These are phyloP conservation scores for Artemia sp. DNA, from an alignment of 2,888 invertebrate species.

Conservation along the genomic window DNA sequence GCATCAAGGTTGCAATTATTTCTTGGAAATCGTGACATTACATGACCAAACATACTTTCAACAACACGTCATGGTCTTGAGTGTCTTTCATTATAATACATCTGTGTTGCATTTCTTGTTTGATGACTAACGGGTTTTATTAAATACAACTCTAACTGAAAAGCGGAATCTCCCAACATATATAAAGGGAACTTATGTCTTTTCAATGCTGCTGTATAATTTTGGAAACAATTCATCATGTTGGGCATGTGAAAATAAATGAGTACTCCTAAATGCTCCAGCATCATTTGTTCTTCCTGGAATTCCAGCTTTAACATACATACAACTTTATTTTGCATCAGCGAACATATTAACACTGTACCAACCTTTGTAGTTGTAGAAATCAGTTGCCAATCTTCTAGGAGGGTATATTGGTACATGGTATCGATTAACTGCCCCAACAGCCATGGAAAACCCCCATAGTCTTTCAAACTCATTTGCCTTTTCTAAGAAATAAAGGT, in stretches of 20 bases:
- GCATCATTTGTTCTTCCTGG: background rate
- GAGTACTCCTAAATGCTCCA: background rate
- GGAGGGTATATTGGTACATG: background rate
- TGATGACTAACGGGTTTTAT: no score
- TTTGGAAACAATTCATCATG: background rate
- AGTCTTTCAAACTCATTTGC: background rate
- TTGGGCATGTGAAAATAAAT: background rate
- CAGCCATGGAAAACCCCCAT: background rate
- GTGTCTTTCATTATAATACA: background rate
- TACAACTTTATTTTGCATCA: background rate
- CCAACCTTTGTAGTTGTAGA: background rate
- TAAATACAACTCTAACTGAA: no score
- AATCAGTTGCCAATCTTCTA: background rate
- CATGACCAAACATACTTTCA: conserved; percentile 7
- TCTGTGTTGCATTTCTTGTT: background rate
- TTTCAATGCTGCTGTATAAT: background rate
- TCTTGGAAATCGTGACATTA: background rate
- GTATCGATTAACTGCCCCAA: background rate
- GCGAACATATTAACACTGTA: background rate
- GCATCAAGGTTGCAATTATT: background rate
- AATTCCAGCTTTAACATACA: background rate
- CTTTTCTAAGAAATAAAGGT: background rate
- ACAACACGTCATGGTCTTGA: background rate
- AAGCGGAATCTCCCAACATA: no score
- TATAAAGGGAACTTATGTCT: no score